Conservation (phyloP, 2,888 invertebrate genomes). For the Branchipolynoe longqiensis region DNA sequence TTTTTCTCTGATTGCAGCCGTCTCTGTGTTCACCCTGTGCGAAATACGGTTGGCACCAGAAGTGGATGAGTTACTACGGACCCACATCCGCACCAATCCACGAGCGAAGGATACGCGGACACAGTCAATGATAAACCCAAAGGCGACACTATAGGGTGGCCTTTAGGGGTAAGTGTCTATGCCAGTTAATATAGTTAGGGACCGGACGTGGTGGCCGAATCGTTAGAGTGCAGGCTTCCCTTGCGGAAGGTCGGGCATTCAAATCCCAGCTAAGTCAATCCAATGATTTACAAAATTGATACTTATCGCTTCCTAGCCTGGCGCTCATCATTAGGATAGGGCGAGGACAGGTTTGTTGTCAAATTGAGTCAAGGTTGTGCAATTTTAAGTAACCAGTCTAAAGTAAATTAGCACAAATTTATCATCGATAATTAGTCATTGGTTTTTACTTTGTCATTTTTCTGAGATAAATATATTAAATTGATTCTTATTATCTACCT, state of each 20-base stretch:
- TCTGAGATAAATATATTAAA: too few relatives aligned
- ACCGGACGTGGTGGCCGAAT: too few relatives aligned
- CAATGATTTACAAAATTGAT: too few relatives aligned
- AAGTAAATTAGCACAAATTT: background rate
- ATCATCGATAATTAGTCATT: background rate
- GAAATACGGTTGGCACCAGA: constrained; percentile 93
- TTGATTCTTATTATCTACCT: too few relatives aligned
- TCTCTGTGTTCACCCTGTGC: constrained; percentile 97
- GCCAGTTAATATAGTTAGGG: background rate
- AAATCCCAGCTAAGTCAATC: too few relatives aligned
- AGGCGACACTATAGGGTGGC: constrained; percentile 18
- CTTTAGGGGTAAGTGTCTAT: too few relatives aligned
- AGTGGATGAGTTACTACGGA: constrained; percentile 77
- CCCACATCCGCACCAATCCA: constrained; percentile 68
- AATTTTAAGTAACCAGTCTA: background rate
- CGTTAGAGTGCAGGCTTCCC: too few relatives aligned
- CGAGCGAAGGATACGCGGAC: constrained; percentile 51
- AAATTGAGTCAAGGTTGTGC: background rate
- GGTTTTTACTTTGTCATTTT: background rate
- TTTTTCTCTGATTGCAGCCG: too few relatives aligned
- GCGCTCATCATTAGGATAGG: too few relatives aligned
- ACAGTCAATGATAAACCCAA: constrained; percentile 38
- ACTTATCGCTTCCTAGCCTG: too few relatives aligned
- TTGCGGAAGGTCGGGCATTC: too few relatives aligned
- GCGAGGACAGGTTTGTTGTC: background rate